Evolutionary conservation across 2,888 invertebrate species (phyloP).

Genomic region (Sialis fuliginosa): DNA sequence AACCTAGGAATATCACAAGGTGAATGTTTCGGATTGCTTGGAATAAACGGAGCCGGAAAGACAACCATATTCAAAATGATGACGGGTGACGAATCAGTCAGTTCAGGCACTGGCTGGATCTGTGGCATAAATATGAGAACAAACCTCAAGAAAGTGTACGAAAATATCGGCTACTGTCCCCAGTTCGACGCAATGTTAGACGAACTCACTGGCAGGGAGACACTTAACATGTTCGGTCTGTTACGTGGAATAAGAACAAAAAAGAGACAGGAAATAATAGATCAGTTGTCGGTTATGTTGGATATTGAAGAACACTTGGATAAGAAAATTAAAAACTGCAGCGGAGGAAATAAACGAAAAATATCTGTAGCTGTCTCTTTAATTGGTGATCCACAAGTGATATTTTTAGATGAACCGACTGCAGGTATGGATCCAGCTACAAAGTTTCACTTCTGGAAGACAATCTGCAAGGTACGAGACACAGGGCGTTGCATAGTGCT

Average conservation of each 20-base stretch:
- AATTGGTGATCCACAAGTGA: conserved; percentile 46
- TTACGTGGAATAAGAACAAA: conserved; percentile 38
- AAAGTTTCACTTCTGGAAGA: conserved; percentile 64
- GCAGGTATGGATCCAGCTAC: conserved; percentile 64
- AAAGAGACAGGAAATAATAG: conserved; percentile 22
- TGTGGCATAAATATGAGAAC: conserved; percentile 22
- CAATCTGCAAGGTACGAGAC: conserved; percentile 46
- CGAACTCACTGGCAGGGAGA: conserved; percentile 45
- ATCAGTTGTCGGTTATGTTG: conserved; percentile 32
- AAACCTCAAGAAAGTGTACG: conserved; percentile 37
- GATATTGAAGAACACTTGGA: conserved; percentile 41
- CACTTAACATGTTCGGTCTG: conserved; percentile 40
- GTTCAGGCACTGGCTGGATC: conserved; percentile 48
- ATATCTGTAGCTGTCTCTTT: conserved; percentile 53
- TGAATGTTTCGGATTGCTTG: conserved; percentile 69
- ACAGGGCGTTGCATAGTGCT: conserved; percentile 59
- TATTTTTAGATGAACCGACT: conserved; percentile 52
- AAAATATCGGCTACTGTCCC: conserved; percentile 39
- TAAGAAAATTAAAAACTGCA: conserved; percentile 39
- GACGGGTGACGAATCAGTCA: conserved; percentile 61
- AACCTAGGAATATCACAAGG: conserved; percentile 43
- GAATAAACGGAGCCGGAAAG: conserved; percentile 78
- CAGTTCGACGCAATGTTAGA: conserved; percentile 37
- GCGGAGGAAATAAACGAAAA: conserved; percentile 60
- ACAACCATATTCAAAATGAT: conserved; percentile 82